These are phyloP conservation scores for Esox masquinongy DNA, from an alignment of 2,797 vertebrate species.

Conservation along the genomic window DNA sequence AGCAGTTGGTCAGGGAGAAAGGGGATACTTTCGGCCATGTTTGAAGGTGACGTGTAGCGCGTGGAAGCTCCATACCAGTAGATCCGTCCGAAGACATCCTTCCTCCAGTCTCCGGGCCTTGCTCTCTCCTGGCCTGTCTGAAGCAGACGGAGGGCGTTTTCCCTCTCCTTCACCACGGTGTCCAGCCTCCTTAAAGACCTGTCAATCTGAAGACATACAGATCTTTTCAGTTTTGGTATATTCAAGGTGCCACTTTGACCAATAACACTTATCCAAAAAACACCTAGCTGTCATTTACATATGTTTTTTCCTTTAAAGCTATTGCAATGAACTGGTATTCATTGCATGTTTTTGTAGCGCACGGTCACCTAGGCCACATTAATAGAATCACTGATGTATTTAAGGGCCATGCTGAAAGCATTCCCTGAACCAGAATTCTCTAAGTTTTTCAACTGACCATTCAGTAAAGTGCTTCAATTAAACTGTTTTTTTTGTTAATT, in stretches of 20 bases:
- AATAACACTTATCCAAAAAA: not conserved
- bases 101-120: conserved; percentile 90
- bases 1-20: not conserved
- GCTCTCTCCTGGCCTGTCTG: conserved; percentile 91
- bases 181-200: conserved; percentile 88
- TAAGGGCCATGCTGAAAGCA: too few relatives aligned
- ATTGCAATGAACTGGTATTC: not conserved
- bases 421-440: too few relatives aligned
- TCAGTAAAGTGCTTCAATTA: too few relatives aligned
- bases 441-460: too few relatives aligned
- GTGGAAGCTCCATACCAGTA: conserved; percentile 77
- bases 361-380: too few relatives aligned
- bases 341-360: too few relatives aligned
- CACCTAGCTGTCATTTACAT: not conserved
- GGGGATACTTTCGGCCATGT: not conserved
- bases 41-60: not conserved
- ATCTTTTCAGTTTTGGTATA: not conserved
- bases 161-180: conserved; percentile 86
- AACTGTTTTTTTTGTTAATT: too few relatives aligned
- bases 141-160: conserved; percentile 86
- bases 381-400: too few relatives aligned
- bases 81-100: conserved; percentile 82
- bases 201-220: conserved; percentile 73
- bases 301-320: not conserved
- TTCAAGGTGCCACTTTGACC: not conserved